phyloP scores from a whole-genome alignment of 2,113 vertebrate genomes.

The Sinosuthora webbiana region DNA sequence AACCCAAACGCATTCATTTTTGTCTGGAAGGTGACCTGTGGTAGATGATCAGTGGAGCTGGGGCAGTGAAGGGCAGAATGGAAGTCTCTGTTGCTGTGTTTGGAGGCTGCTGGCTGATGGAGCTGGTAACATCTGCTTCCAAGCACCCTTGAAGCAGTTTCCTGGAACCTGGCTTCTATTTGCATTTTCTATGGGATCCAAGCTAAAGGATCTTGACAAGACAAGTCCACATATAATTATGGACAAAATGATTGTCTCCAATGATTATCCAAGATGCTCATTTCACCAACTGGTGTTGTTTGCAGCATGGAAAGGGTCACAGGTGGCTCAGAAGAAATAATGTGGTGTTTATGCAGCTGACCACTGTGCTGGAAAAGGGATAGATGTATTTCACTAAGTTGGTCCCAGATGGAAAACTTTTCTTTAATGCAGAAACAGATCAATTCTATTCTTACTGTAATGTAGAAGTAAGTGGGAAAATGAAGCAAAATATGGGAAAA shows the following conservation, averaged over 20 bases:
- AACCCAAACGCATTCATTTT: neutral
- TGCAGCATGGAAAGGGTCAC: neutral
- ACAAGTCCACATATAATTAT: neutral
- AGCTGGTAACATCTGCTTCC: neutral
- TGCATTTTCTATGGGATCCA: neutral
- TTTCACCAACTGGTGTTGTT: neutral
- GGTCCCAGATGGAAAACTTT: neutral
- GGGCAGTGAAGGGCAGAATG: neutral
- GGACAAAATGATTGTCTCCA: neutral
- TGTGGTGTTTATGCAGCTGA: neutral
- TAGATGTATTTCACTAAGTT: neutral
- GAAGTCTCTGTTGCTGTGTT: neutral
- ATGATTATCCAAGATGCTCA: neutral
- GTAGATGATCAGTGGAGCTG: neutral
- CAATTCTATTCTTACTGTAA: conserved; percentile 31
- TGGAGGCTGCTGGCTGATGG: neutral
- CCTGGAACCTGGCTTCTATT: neutral
- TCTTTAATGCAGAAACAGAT: neutral
- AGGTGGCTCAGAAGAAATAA: neutral
- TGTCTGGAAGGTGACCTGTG: neutral
- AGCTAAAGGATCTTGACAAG: neutral
- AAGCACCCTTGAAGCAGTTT: neutral
- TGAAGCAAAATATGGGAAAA: conserved; percentile 2
- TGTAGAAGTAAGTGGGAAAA: conserved; percentile 15
- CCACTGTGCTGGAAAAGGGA: neutral